Base-by-base conservation (phyloP, 2,113 vertebrate species). In the Rhinoderma darwinii region DNA sequence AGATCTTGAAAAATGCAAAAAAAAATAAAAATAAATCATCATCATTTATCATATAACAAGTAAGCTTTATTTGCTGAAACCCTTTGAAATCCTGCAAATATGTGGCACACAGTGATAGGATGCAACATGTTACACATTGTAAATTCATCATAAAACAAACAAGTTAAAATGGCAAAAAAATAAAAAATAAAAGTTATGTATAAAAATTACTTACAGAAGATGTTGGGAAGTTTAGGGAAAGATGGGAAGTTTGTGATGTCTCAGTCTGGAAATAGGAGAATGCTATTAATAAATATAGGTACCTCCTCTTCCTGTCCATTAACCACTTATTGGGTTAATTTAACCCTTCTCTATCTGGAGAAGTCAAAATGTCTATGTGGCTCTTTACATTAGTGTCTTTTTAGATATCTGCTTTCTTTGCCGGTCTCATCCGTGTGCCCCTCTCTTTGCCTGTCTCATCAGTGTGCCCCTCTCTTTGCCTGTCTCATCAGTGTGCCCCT, bases 171-270 rank as follows among this genome's bases (percentile, higher is more conserved):
- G n/a, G n/a, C 15, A 4, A 59, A 2, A 59, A 59, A 6, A 59
- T 1, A 59, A 4, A 59, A 22, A 54, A 25, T 25, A 61, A 1
- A 30, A 30, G n/a, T n/a, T 12, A 63, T 2, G 10, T 30, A 63
- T 25, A 56, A 5, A 4, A 1, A 61, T 25, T 82, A 82, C 79
- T 82, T 63, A 82, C 79, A 82, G 56, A 39, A 66, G 59, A 66
- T 63, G 56, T 27, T 30, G 25, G 56, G 22, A 81, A 44, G 39
- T 63, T 63, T 63, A 18, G 15, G 56, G 79, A 61, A 18, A 7
- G 51, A 37, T 41, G 35, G 54, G 4, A 41, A 61, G 37, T 44
- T 61, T 82, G 79, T 27, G n/a, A 18, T 17, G 41, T 37, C 35
- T 79, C 18, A 59, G 32, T 39, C 77, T 9, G 25, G 32, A 8